phyloP scores from a whole-genome alignment of 2,113 vertebrate species.

The Cacatua alba region DNA sequence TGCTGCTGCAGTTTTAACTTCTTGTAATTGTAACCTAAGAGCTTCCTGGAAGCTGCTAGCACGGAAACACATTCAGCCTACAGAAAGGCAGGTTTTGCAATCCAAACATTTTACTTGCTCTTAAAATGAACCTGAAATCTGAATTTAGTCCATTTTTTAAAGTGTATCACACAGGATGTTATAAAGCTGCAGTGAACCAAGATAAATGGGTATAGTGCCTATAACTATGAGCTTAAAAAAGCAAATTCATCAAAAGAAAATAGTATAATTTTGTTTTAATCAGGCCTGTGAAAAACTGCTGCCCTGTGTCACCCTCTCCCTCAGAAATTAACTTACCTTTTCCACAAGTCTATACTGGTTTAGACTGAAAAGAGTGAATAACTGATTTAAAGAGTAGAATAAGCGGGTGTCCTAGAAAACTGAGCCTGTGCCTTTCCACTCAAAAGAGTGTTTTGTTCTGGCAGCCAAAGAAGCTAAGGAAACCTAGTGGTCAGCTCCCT shows the following conservation, averaged over 20 bases:
- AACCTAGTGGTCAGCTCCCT: background rate
- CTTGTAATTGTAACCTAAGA: slow-evolving; percentile 62
- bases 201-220: background rate
- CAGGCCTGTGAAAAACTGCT: background rate
- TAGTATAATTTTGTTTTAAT: background rate
- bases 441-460: background rate
- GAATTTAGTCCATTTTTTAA: background rate
- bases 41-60: slow-evolving; percentile 64
- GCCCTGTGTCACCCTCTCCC: background rate
- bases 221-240: background rate
- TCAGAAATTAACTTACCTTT: background rate
- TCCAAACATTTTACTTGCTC: slow-evolving; percentile 13
- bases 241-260: background rate
- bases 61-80: slow-evolving; percentile 43
- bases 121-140: slow-evolving; percentile 24
- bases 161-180: background rate
- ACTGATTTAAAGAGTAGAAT: background rate
- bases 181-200: background rate
- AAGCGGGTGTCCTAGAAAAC: background rate
- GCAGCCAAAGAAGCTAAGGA: background rate
- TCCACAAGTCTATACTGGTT: background rate
- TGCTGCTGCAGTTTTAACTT: slow-evolving; percentile 55
- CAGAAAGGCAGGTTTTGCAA: slow-evolving; percentile 11
- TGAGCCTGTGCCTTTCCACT: background rate
- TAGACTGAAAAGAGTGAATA: background rate